phyloP scores from a whole-genome alignment of 1,140 invertebrate genomes.

The Papilio xuthus region DNA sequence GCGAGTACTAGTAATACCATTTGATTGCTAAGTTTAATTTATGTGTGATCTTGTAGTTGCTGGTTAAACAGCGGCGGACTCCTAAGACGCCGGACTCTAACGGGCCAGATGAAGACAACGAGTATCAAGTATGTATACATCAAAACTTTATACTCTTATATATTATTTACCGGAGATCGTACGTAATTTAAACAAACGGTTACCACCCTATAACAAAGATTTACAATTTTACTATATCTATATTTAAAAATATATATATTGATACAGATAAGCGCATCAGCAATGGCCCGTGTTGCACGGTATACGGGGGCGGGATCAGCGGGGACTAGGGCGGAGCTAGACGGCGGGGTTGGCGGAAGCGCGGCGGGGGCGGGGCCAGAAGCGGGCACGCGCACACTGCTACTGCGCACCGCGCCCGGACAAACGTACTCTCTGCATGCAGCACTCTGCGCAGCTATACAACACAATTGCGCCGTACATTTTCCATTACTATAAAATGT shows the following conservation, averaged over 20 bases:
- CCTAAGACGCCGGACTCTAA: constrained; percentile 40
- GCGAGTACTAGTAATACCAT: too few species aligned
- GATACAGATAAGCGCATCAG: constrained; percentile 59
- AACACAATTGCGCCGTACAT: constrained; percentile 55
- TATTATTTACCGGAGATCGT: neutral
- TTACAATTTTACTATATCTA: neutral
- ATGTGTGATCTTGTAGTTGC: constrained; percentile 45
- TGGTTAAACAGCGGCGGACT: constrained; percentile 46
- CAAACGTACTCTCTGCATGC: constrained; percentile 53
- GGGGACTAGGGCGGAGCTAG: constrained; percentile 21
- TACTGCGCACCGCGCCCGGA: constrained; percentile 43
- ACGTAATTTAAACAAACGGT: neutral
- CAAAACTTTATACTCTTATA: too few species aligned
- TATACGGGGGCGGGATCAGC: constrained; percentile 57
- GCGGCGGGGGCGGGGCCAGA: constrained; percentile 40
- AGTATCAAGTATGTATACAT: constrained; percentile 52
- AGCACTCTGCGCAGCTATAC: constrained; percentile 49
- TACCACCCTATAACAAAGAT: neutral
- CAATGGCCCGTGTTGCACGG: constrained; percentile 69
- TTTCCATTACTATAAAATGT: constrained; percentile 53
- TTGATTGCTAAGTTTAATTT: neutral
- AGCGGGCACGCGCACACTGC: constrained; percentile 50
- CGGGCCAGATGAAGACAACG: constrained; percentile 52
- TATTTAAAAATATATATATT: neutral
- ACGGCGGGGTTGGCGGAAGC: constrained; percentile 49